Base-by-base conservation (phyloP, 2,797 vertebrate species). In the Hapalemur alaotrensis region DNA sequence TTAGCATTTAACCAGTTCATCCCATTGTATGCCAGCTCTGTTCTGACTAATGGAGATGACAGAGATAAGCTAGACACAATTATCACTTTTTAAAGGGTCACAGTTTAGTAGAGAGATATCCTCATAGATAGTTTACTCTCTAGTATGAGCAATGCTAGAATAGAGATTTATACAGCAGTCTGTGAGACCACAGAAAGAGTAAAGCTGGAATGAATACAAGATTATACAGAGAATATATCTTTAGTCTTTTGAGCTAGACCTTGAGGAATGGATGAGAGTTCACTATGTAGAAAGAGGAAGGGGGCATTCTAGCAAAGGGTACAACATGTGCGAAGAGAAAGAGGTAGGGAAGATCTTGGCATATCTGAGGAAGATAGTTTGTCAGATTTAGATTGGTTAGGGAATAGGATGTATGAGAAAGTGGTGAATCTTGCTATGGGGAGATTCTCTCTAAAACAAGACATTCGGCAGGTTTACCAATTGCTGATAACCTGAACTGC, bases 401-500 rank as follows among this genome's bases (percentile, higher is more conserved):
- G 38, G n/a, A 20, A 84, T 41, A 65, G 14, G 72, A 25, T 61
- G 13, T 73, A 1, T 79, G 12, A 88, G 41, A 32, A 93, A 48
- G 79, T 94, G 59, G 35, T 61, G 32, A 92, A 75, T 86, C 50
- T 95, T 92, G 75, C 30, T 89, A 73, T 13, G 22, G 25, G 7
- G 54, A 93, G n/a, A 72, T n/a, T 89, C 18, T 95, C 86, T 95
- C 69, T 59, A 86, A 85, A 93, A 92, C 23, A 35, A 82, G 81
- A 86, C 7, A 57, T 91, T 54, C 30, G 86, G 35, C 32, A 73
- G 90, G 70, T 13, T 91, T 83, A n/a, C 25, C n/a, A 96, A 46
- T 81, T 43, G 30, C 17, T 70, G 23, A 88, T 57, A 73, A 30
- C 11, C 38, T 84, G 57, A 90, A 89, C 76, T 92, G 61, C 22